These are phyloP conservation scores for Scaptomyza cyrtandrae DNA, from an alignment of 2,888 invertebrate species.

Conservation along the genomic window DNA sequence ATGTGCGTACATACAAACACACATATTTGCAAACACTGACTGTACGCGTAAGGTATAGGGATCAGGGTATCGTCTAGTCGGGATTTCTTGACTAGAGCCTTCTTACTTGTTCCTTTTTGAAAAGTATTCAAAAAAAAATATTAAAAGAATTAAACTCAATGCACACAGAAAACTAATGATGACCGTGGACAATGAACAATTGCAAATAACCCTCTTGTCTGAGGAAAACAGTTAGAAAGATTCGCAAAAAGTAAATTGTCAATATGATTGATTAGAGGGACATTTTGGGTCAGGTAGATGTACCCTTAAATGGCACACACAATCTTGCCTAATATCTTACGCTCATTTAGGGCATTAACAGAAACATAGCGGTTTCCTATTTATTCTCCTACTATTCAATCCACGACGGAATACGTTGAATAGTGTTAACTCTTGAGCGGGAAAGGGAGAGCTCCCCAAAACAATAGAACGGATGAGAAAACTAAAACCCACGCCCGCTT, in stretches of 20 bases:
- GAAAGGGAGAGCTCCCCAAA: slow-evolving; percentile 6
- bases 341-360: slow-evolving; percentile 74
- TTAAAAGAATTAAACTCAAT: slow-evolving; percentile 25
- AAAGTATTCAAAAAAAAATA: slow-evolving; percentile 1
- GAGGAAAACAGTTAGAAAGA: slow-evolving; percentile 25
- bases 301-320: slow-evolving; percentile 6
- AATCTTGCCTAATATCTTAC: slow-evolving; percentile 77
- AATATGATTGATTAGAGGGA: slow-evolving; percentile 65
- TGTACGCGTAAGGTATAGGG: too few species aligned
- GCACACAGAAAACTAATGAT: slow-evolving; percentile 29
- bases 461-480: slow-evolving; percentile 70
- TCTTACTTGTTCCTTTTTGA: background rate
- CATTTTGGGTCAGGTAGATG: slow-evolving; percentile 42
- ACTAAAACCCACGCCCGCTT: slow-evolving; percentile 73
- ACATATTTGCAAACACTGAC: too few species aligned
- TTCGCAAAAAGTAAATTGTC: slow-evolving; percentile 40
- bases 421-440: slow-evolving; percentile 68
- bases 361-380: slow-evolving; percentile 56
- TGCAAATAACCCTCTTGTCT: slow-evolving; percentile 11
- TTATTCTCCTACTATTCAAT: slow-evolving; percentile 9
- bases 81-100: too few species aligned
- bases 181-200: slow-evolving; percentile 29
- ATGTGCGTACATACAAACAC: too few species aligned
- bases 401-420: slow-evolving; percentile 39
- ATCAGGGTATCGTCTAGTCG: too few species aligned